Evolutionary conservation across 2,888 invertebrate genomes (phyloP), one percentile per base, ranked within the genome.

Genomic region (Caenorhabditis doughertyi): DNA sequence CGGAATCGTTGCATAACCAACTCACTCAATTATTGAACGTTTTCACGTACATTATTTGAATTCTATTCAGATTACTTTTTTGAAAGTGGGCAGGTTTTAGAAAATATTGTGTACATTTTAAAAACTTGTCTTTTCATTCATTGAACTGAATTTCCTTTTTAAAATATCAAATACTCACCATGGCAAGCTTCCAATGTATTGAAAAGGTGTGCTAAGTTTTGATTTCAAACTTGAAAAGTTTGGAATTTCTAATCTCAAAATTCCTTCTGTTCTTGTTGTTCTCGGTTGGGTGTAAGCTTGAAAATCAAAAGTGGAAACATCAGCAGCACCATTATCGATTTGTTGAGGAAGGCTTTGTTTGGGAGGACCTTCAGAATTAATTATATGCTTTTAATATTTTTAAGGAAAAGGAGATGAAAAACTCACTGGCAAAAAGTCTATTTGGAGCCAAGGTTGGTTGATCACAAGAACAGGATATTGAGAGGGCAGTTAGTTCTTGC

Each of bases 131-230:
- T n/a, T n/a, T n/a, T n/a, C n/a, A n/a, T n/a, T n/a, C n/a, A 32
- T 32, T 32, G 9, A 9, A 32, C 9, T 32, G 9, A 7, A 7
- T 32, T 67, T 49, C 2, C 23, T 47, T 16, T 56, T 70, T 32
- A 35, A 16, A 18, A 47, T 18, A 3, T 8, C 23, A 56, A 35
- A 77, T 25, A 74, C 82, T 44, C 39, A 85, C 89, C 89, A 89
- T 13, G 89, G 89, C 42, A 89, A 73, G 81, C 85, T 89, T 64
- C 87, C 89, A 56, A 89, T 89, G 47, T 84, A 83, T 25, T 87
- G 84, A 77, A 81, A 89, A 13, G 83, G 77, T 0, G 89, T 88
- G 65, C 81, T 88, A 42, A 84, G 65, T 73, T 89, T 89, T 23
- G 83, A 83, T n/a, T 81, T 65, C 73, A 89, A 64, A 2, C 55